These are phyloP conservation scores for Hyposmocoma kahamanoa DNA, from an alignment of 1,140 invertebrate species.

Conservation along the genomic window DNA sequence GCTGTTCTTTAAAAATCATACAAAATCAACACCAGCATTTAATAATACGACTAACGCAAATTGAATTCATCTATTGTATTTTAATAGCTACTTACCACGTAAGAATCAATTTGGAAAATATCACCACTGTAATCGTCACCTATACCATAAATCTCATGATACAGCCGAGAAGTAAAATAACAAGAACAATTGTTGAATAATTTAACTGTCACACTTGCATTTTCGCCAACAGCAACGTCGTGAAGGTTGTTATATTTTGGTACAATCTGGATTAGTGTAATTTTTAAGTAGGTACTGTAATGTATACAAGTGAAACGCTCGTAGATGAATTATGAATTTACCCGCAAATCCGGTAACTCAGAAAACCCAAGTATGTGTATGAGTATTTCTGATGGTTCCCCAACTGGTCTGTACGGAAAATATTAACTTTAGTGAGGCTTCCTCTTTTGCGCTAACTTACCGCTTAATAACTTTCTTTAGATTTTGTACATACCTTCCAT, in stretches of 20 bases:
- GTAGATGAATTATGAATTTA: no score
- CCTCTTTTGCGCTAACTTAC: no score
- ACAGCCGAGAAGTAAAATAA: conserved; percentile 51
- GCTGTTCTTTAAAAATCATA: conserved; percentile 50
- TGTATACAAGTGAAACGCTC: no score
- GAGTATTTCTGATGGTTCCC: conserved; percentile 47
- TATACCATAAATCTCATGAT: conserved; percentile 43
- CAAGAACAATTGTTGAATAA: conserved; percentile 57
- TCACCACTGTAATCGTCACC: conserved; percentile 49
- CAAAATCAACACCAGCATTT: background rate
- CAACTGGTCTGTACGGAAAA: conserved; percentile 54
- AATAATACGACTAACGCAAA: background rate
- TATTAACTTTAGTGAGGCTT: no score
- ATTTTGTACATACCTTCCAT: conserved; percentile 35
- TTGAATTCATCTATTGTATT: background rate
- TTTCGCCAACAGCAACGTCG: conserved; percentile 49
- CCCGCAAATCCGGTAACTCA: conserved; percentile 53
- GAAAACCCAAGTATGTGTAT: conserved; percentile 56
- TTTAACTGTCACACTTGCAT: conserved; percentile 27
- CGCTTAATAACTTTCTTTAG: background rate
- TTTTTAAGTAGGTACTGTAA: background rate
- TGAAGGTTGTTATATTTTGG: conserved; percentile 48
- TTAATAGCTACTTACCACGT: conserved; percentile 31
- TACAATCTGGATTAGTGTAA: conserved; percentile 33
- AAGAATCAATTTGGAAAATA: conserved; percentile 45